A percentile compares a stretch with the other conserved stretches of the same genome.
Conservation (phyloP, 2,797 vertebrate species). For the Iguana delicatissima region DNA sequence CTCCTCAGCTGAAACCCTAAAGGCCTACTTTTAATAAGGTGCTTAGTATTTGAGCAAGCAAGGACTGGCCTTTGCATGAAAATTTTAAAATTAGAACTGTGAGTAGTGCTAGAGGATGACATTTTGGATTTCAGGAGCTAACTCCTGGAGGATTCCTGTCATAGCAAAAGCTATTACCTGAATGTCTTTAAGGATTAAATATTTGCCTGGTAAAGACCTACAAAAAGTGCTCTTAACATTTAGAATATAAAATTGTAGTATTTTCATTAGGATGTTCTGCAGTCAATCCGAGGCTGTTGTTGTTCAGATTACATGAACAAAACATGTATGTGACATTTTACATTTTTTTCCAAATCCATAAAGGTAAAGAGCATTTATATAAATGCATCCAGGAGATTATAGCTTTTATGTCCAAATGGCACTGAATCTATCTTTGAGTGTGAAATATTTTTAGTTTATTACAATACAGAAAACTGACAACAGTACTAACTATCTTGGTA, state of each 20-base stretch:
- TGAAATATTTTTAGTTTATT: fast-evolving
- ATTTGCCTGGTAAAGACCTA: background rate
- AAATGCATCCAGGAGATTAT: background rate
- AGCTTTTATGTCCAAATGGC: background rate
- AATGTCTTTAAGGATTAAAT: background rate
- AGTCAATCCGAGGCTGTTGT: constrained; percentile 9
- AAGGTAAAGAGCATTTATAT: fast-evolving
- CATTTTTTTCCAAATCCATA: constrained; percentile 6
- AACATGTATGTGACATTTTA: constrained; percentile 21
- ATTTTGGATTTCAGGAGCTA: background rate
- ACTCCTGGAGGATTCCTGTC: background rate
- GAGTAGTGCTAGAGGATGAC: background rate
- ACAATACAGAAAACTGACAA: background rate
- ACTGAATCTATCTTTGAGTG: background rate
- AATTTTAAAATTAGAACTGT: background rate
- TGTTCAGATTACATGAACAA: background rate
- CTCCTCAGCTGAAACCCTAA: background rate
- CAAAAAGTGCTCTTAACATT: background rate
- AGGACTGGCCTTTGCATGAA: background rate
- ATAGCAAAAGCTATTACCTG: constrained; percentile 12
- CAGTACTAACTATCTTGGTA: background rate
- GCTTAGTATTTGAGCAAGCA: background rate
- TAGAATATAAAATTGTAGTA: background rate
- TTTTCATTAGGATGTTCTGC: constrained; percentile 1
- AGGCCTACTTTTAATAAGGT: background rate